phyloP scores from a whole-genome alignment of 2,888 invertebrate species.

The Polydrusus pterygomalis region DNA sequence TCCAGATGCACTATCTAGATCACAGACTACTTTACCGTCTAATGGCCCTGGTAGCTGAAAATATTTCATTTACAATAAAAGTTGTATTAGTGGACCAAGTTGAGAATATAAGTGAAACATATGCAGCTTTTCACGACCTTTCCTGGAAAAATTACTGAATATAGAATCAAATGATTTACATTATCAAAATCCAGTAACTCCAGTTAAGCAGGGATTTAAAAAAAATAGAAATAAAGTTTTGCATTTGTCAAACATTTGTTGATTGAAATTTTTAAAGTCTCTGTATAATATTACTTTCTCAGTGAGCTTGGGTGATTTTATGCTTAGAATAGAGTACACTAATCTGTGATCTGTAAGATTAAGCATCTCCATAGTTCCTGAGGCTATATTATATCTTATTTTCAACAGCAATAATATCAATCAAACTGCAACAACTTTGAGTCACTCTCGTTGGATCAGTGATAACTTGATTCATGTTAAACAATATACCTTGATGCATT shows the following conservation, averaged over 20 bases:
- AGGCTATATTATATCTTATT: neutral
- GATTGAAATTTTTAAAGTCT: neutral
- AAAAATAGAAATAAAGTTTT: neutral
- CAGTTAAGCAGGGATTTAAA: too few species aligned
- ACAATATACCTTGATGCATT: neutral
- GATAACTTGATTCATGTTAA: neutral
- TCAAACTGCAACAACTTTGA: neutral
- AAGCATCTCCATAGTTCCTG: neutral
- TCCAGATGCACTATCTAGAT: too few species aligned
- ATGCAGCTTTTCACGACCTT: too few species aligned
- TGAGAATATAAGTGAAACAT: too few species aligned
- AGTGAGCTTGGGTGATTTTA: neutral
- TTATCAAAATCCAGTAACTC: too few species aligned
- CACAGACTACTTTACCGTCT: too few species aligned
- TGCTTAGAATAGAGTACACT: neutral
- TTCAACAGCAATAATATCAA: neutral
- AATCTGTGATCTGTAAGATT: neutral
- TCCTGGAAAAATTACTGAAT: too few species aligned
- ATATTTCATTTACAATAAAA: too few species aligned
- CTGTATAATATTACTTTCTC: neutral
- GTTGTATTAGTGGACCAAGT: too few species aligned
- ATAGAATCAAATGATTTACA: too few species aligned
- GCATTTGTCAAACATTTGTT: neutral
- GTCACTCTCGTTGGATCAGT: neutral
- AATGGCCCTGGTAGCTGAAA: too few species aligned